Conservation (phyloP, 2,888 invertebrate genomes). For the Ptilodon capucinus region DNA sequence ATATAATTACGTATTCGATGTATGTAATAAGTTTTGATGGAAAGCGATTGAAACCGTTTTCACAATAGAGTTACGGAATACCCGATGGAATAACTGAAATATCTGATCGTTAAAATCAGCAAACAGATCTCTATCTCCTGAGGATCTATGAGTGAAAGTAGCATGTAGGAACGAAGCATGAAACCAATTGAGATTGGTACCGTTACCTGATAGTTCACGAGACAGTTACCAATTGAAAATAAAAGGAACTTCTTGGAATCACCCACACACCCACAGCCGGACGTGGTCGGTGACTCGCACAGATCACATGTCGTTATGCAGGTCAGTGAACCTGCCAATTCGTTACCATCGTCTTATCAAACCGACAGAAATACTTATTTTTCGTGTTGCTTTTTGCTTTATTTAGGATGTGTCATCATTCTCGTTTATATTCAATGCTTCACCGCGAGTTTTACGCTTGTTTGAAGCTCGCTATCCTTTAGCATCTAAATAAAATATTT, state of each 20-base stretch:
- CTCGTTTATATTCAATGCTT: too few species aligned
- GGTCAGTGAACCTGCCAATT: background rate
- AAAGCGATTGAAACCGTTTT: too few species aligned
- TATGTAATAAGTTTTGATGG: too few species aligned
- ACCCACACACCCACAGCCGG: background rate
- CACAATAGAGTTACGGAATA: too few species aligned
- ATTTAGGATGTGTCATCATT: too few species aligned
- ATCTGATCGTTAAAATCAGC: too few species aligned
- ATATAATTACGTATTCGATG: too few species aligned
- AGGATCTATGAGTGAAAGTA: background rate
- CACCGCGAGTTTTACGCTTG: too few species aligned
- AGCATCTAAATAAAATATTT: too few species aligned
- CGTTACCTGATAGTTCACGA: background rate
- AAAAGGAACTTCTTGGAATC: background rate
- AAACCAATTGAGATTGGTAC: background rate
- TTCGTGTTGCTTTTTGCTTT: too few species aligned
- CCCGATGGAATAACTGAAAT: too few species aligned
- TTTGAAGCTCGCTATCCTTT: too few species aligned
- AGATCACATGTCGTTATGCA: background rate
- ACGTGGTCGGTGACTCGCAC: background rate
- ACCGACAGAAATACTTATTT: background rate
- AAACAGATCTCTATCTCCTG: background rate
- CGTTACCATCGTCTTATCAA: background rate
- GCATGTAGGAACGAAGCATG: background rate
- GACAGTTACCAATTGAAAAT: background rate